A percentile compares a stretch with the other conserved stretches of the same genome.
Conservation (phyloP, 2,797 vertebrate genomes). For the Melanogrammus aeglefinus region DNA sequence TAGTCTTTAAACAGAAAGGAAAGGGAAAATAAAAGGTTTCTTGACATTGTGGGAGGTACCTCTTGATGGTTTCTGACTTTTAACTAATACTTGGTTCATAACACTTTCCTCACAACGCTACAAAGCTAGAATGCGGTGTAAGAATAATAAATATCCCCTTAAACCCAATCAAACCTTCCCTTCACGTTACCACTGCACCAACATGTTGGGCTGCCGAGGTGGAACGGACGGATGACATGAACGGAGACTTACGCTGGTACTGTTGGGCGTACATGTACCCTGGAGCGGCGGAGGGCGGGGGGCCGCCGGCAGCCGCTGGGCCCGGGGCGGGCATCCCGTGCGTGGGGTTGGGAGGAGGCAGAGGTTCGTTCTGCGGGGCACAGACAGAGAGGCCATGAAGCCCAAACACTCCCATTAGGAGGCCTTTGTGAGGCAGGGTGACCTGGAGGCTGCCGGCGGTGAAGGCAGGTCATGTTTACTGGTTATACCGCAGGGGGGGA, state of each 20-base stretch:
- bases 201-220: neutral
- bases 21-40: neutral
- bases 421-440: neutral
- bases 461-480: neutral
- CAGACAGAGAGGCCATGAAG: neutral
- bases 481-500: neutral
- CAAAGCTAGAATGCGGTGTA: neutral
- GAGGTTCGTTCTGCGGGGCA: constrained; percentile 74
- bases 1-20: neutral
- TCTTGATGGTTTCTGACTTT: neutral
- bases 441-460: neutral
- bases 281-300: constrained; percentile 56
- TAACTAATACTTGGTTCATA: too few species aligned
- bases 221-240: neutral
- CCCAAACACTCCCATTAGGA: neutral
- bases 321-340: constrained; percentile 75
- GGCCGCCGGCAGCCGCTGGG: constrained; percentile 50
- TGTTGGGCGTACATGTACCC: constrained; percentile 78
- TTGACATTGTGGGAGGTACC: neutral
- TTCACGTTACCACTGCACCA: neutral
- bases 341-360: constrained; percentile 64
- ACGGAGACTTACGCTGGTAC: constrained; percentile 87
- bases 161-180: neutral
- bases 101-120: neutral
- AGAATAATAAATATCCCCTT: neutral